Evolutionary conservation across 2,797 vertebrate genomes (phyloP), one percentile per base, ranked within the genome.

Genomic region (Tragelaphus oryx): DNA sequence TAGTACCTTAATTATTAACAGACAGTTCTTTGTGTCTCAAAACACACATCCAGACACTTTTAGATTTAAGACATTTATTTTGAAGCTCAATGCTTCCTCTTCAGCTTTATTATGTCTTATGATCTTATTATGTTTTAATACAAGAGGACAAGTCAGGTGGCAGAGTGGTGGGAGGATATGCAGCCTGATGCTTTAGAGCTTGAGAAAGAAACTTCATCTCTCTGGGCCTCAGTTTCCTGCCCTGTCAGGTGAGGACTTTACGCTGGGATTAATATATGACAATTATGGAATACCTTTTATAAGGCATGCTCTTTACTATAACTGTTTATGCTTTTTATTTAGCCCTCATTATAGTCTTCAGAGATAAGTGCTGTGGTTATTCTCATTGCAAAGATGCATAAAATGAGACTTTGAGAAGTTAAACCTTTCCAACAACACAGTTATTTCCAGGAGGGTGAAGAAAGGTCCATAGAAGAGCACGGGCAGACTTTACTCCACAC

Each of bases 391-490:
- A 44, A 82, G 30, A 94, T 22, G 13, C 14, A 22, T 44, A 81
- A 28, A 80, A 46, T 33, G 62, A 96, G 78, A 37, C 60, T 79
- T 48, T 3, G 41, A 52, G 46, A 74, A 10, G 3, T 71, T 75
- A 71, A 86, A 54, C 5, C 9, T 62, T 26, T 48, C 62, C 54
- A 83, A 1, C 30, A 60, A 46, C 10, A 71, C 7, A 76, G 46
- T 59, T 44, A 26, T 75, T 86, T 59, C 24, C 41, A 83, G 50
- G 55, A 90, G 22, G 44, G 14, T n/a, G 59, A 86, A 48, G 54
- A 81, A n/a, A 1, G 6, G 6, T 82, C 41, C 30, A 12, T 0
- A 41, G 22, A 65, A 4, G n/a, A 4, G n/a, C 3, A 0, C 1
- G 2, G 22, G 20, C 52, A 11, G 37, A 46, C 3, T 46, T 68